Evolutionary conservation across 92 coral and sea anemone genomes (phyloP), one percentile per base, ranked within the genome.

Genomic region (Umimayanthus chanpuru): DNA sequence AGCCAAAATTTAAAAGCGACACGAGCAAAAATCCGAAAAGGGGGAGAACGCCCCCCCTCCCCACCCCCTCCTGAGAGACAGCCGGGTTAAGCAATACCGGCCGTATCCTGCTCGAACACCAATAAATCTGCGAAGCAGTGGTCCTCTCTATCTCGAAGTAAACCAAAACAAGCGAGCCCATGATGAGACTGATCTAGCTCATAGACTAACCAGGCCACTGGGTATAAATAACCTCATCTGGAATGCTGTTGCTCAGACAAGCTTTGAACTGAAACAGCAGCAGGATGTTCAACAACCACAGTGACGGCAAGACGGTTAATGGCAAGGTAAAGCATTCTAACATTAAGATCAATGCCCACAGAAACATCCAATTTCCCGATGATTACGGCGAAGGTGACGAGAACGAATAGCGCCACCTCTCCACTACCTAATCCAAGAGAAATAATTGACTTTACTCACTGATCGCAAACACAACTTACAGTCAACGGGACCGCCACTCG

Each of bases 81-180:
- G n/a, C n/a, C n/a, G n/a, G n/a, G 36, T 53, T 14, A 53, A 28
- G 73, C 32, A 67, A 32, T 32, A 32, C 36, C 36, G 36, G 73
- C n/a, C n/a, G n/a, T 23, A 67, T 23, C 18, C 30, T 8, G 76
- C 76, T 72, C 40, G 76, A 72, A 72, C 43, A 72, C 76, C 76
- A 72, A 8, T 26, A 72, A 30, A 29, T 20, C 18, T 72, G 76
- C 40, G 43, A 72, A 72, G 76, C 76, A 72, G 76, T 72, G 43
- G 79, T 50, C 49, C 50, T 14, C 38, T 74, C 21, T 38, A 32
- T 40, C 50, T 74, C 79, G 3, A 50, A 43, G 44, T 74, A 50
- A 74, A 74, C 79, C 79, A 74, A 50, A 74, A 29, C 44, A 32
- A 40, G 79, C 50, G 79, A 74, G 79, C 50, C 47, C n/a, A 38